Evolutionary conservation across 2,888 invertebrate species (phyloP).

Genomic region (Taenaris catops): DNA sequence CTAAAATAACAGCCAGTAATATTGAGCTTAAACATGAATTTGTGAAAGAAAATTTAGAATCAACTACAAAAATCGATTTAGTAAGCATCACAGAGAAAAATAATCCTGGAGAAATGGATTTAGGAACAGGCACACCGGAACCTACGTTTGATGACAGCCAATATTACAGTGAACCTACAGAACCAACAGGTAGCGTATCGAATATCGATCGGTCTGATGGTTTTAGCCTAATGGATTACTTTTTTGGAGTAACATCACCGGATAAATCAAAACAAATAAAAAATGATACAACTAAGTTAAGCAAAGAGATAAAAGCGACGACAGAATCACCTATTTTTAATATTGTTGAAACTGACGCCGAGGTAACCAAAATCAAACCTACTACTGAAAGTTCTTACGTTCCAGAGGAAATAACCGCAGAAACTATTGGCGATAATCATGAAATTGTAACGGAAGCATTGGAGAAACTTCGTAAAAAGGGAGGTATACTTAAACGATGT

Average conservation of each 20-base stretch:
- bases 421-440: slow-evolving; percentile 27
- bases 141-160: slow-evolving; percentile 49
- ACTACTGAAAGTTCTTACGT: slow-evolving; percentile 59
- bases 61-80: slow-evolving; percentile 25
- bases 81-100: slow-evolving; percentile 19
- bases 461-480: too few species aligned
- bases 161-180: slow-evolving; percentile 45
- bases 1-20: slow-evolving; percentile 35
- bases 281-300: slow-evolving; percentile 22
- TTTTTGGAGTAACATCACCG: slow-evolving; percentile 56
- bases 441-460: slow-evolving; percentile 30
- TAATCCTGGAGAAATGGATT: slow-evolving; percentile 59
- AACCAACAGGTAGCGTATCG: slow-evolving; percentile 47
- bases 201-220: slow-evolving; percentile 45
- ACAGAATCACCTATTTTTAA: slow-evolving; percentile 22
- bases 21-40: slow-evolving; percentile 24
- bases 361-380: slow-evolving; percentile 37
- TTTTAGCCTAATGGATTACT: slow-evolving; percentile 63
- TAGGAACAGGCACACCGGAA: slow-evolving; percentile 60
- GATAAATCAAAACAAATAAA: slow-evolving; percentile 31
- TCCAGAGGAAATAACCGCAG: slow-evolving; percentile 64
- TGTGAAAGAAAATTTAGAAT: slow-evolving; percentile 14
- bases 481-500: too few species aligned
- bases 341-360: slow-evolving; percentile 31
- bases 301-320: slow-evolving; percentile 23